These are phyloP conservation scores for Buathra laborator DNA, from an alignment of 2,888 invertebrate genomes.

Conservation along the genomic window DNA sequence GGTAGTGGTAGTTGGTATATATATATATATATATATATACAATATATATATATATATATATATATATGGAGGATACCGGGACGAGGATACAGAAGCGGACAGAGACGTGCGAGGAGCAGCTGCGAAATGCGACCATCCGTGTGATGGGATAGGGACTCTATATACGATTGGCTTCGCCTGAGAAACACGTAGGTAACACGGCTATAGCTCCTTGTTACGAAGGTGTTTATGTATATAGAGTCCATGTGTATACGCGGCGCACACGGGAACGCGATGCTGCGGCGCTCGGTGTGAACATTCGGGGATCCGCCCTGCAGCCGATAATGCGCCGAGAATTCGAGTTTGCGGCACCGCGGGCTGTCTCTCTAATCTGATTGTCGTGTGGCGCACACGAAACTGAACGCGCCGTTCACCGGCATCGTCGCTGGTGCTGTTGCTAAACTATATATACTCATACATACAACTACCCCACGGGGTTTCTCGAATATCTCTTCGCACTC, in stretches of 20 bases:
- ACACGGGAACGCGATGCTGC: constrained; percentile 10
- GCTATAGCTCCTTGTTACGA: not conserved
- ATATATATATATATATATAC: too few species aligned
- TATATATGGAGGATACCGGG: not conserved
- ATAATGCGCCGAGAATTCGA: constrained; percentile 68
- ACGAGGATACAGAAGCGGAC: constrained; percentile 46
- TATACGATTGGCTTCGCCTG: constrained; percentile 64
- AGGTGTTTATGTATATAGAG: constrained; percentile 36
- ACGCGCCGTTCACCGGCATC: constrained; percentile 42
- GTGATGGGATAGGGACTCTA: constrained; percentile 65
- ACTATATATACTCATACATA: not conserved
- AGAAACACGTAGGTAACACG: constrained; percentile 58
- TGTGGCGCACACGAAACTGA: constrained; percentile 49
- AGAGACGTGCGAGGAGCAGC: constrained; percentile 55
- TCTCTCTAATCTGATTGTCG: constrained; percentile 69
- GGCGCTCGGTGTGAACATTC: constrained; percentile 62
- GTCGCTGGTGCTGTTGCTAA: constrained; percentile 18
- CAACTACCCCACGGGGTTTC: constrained; percentile 56
- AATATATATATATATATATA: not conserved
- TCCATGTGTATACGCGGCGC: not conserved
- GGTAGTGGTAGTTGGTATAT: not conserved
- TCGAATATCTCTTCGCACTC: constrained; percentile 66
- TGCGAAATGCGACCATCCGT: constrained; percentile 68
- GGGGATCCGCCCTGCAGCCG: constrained; percentile 60
- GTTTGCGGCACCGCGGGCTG: constrained; percentile 66